These are phyloP conservation scores for Drosophila nannoptera DNA, from an alignment of 1,140 invertebrate genomes.

Conservation along the genomic window DNA sequence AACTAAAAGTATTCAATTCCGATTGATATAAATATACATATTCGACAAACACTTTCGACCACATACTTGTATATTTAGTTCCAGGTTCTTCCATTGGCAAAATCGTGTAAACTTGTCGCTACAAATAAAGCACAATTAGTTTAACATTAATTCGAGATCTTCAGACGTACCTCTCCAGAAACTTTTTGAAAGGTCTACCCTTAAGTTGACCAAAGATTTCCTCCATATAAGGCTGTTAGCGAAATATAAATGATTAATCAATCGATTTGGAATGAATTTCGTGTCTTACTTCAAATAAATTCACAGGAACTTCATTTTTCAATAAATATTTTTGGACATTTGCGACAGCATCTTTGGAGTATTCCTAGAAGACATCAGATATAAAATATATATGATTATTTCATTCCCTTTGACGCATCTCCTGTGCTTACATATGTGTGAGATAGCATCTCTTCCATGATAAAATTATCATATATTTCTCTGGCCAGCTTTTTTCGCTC, in stretches of 20 bases:
- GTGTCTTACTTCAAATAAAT: constrained; percentile 94
- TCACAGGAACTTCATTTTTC: constrained; percentile 96
- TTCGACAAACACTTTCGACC: not conserved
- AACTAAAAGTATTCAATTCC: constrained; percentile 82
- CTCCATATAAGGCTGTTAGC: constrained; percentile 96
- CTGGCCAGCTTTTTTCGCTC: constrained; percentile 95
- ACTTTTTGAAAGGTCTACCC: constrained; percentile 97
- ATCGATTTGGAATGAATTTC: too few species aligned
- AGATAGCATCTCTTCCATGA: constrained; percentile 99
- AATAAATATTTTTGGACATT: constrained; percentile 98
- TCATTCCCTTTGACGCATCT: not conserved
- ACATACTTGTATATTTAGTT: constrained; percentile 97
- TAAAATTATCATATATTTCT: constrained; percentile 99
- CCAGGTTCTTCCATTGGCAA: constrained; percentile 99
- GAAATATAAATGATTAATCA: constrained; percentile 11
- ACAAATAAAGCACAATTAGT: constrained; percentile 28
- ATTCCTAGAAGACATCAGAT: constrained; percentile 85
- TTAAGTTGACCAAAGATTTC: constrained; percentile 98
- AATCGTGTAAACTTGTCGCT: constrained; percentile 99
- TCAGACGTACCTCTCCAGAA: constrained; percentile 94
- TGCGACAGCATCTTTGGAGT: constrained; percentile 96
- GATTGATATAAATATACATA: not conserved
- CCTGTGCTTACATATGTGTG: constrained; percentile 93
- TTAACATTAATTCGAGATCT: not conserved
- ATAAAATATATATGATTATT: not conserved